These are phyloP conservation scores for Epinephelus fuscoguttatus DNA, from an alignment of 2,113 vertebrate species.

Conservation along the genomic window DNA sequence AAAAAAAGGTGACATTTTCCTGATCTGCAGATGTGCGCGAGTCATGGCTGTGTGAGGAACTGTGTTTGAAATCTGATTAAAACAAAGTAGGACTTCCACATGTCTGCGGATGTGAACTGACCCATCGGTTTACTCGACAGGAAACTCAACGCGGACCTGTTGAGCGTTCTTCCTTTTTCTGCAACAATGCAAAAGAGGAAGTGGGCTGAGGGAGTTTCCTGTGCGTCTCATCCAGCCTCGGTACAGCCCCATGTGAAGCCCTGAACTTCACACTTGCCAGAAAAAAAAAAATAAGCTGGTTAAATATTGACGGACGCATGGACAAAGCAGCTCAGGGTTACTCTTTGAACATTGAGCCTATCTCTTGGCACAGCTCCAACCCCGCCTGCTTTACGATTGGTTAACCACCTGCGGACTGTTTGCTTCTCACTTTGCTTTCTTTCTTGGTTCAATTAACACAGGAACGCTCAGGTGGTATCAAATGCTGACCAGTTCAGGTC, in stretches of 20 bases:
- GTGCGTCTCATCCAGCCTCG: slow-evolving; percentile 44
- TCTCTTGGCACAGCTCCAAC: slow-evolving; percentile 68
- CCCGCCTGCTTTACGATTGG: slow-evolving; percentile 76
- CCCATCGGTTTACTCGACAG: slow-evolving; percentile 63
- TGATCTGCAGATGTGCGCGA: slow-evolving; percentile 30
- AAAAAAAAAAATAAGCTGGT: slow-evolving; percentile 52
- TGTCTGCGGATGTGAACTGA: slow-evolving; percentile 65
- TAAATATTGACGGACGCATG: slow-evolving; percentile 77
- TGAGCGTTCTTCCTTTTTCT: slow-evolving; percentile 80
- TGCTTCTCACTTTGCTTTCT: neutral
- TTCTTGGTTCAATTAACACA: neutral
- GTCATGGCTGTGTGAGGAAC: slow-evolving; percentile 14
- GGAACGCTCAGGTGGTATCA: neutral
- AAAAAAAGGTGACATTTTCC: slow-evolving; percentile 19
- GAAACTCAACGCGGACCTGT: slow-evolving; percentile 74
- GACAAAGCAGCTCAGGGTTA: slow-evolving; percentile 50
- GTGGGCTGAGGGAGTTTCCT: slow-evolving; percentile 74
- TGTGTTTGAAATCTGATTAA: slow-evolving; percentile 29
- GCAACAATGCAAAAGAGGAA: slow-evolving; percentile 81
- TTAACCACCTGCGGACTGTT: slow-evolving; percentile 8
- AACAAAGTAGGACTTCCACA: slow-evolving; percentile 64
- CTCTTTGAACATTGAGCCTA: slow-evolving; percentile 69
- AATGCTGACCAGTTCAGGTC: neutral
- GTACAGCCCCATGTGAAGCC: slow-evolving; percentile 11
- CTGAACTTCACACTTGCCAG: slow-evolving; percentile 58